A percentile compares a stretch with the other conserved stretches of the same genome.
These are phyloP conservation scores for Rhynchophorus ferrugineus DNA, from an alignment of 1,140 invertebrate species.

Conservation along the genomic window DNA sequence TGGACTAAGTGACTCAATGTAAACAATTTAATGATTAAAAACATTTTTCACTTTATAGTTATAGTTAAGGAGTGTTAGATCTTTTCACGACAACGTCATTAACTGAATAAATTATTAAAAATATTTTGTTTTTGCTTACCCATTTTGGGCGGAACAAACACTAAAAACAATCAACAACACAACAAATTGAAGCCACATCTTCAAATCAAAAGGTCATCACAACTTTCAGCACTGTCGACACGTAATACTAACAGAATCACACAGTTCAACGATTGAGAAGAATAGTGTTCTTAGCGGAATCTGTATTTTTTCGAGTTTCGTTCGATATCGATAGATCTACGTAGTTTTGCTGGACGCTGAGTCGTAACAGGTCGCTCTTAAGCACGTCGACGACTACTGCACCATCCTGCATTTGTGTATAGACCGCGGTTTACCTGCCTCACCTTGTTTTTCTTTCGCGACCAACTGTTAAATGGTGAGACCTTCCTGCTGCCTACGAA, in stretches of 20 bases:
- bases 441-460: constrained; percentile 13
- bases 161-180: background rate
- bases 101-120: no score
- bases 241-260: background rate
- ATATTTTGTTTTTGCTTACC: constrained; percentile 9
- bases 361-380: constrained; percentile 2
- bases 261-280: background rate
- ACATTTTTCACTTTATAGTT: no score
- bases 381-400: constrained; percentile 7
- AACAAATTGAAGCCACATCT: constrained; percentile 5
- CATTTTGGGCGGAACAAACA: constrained; percentile 9
- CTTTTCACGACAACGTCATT: no score
- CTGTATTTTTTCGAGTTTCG: background rate
- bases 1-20: no score
- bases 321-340: background rate
- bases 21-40: no score
- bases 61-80: no score
- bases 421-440: constrained; percentile 10
- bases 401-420: constrained; percentile 13
- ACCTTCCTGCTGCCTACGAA: constrained; percentile 14
- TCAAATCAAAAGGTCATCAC: background rate
- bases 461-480: constrained; percentile 10
- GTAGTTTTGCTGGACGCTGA: background rate
- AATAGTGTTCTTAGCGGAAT: background rate
- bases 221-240: background rate